These are phyloP conservation scores for Drosophila nr. medialis DNA, from an alignment of 2,888 invertebrate species.

Conservation along the genomic window DNA sequence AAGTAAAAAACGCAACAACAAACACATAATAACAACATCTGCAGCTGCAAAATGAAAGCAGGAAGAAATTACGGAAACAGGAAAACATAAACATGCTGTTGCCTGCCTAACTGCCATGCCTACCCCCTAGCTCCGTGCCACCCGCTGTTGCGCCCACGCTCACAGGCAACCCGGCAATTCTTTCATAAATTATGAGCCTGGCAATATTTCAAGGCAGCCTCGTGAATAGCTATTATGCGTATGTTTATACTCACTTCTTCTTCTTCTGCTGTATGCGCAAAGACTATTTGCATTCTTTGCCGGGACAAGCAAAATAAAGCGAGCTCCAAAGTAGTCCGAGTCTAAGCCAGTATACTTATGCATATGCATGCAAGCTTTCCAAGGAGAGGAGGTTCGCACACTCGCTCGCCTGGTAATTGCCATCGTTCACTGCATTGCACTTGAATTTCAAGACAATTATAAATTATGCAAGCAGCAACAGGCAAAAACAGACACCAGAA, in stretches of 20 bases:
- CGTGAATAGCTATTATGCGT: conserved; percentile 66
- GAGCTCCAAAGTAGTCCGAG: background rate
- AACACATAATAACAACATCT: conserved; percentile 24
- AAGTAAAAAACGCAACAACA: conserved; percentile 41
- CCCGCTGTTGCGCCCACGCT: background rate
- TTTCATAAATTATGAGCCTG: conserved; percentile 74
- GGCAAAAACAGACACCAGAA: background rate
- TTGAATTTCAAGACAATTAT: conserved; percentile 51
- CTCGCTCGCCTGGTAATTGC: conserved; percentile 28
- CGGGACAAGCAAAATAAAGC: conserved; percentile 2
- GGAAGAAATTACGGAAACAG: conserved; percentile 79
- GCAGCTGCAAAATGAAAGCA: conserved; percentile 61
- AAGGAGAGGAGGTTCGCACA: background rate
- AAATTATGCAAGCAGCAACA: conserved; percentile 35
- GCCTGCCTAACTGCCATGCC: conserved; percentile 46
- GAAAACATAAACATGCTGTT: conserved; percentile 76
- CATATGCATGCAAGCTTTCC: conserved; percentile 60
- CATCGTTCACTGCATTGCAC: conserved; percentile 47
- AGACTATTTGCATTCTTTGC: conserved; percentile 49
- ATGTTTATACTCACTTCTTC: conserved; percentile 12
- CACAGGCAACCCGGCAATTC: conserved; percentile 49
- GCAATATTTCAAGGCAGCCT: conserved; percentile 71
- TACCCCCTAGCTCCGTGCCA: background rate
- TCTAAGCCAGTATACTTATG: conserved; percentile 48
- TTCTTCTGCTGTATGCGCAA: conserved; percentile 11